These are phyloP conservation scores for Herminia tarsipennalis DNA, from an alignment of 2,888 invertebrate genomes.

Conservation along the genomic window DNA sequence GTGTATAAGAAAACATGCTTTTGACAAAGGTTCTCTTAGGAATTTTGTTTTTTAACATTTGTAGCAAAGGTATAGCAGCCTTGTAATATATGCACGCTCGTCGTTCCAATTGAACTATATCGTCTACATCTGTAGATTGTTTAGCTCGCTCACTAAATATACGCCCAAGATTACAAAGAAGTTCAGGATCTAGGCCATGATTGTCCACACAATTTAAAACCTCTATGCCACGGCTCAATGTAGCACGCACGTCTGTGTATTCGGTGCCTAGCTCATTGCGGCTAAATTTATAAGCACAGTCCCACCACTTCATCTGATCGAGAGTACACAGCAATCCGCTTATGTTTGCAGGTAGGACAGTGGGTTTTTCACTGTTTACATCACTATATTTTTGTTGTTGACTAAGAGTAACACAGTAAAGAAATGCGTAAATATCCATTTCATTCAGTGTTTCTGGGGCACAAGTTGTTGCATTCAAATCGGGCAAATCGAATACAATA, in stretches of 20 bases:
- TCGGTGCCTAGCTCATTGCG: slow-evolving; percentile 85
- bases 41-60: slow-evolving; percentile 88
- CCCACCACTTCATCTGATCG: slow-evolving; percentile 91
- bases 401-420: slow-evolving; percentile 88
- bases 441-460: slow-evolving; percentile 92
- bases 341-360: slow-evolving; percentile 89
- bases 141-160: slow-evolving; percentile 87
- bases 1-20: slow-evolving; percentile 88
- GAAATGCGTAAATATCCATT: slow-evolving; percentile 93
- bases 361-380: slow-evolving; percentile 86
- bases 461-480: slow-evolving; percentile 87
- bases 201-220: slow-evolving; percentile 92
- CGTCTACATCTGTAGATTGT: slow-evolving; percentile 75
- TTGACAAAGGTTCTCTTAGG: slow-evolving; percentile 83
- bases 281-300: slow-evolving; percentile 89
- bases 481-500: slow-evolving; percentile 88
- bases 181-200: slow-evolving; percentile 91
- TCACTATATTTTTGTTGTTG: slow-evolving; percentile 75
- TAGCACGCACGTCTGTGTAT: slow-evolving; percentile 89
- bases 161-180: slow-evolving; percentile 91
- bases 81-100: slow-evolving; percentile 92
- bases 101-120: slow-evolving; percentile 86
- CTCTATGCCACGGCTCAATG: slow-evolving; percentile 93
- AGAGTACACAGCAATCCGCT: slow-evolving; percentile 87
- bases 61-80: slow-evolving; percentile 90